Evolutionary conservation across 2,888 invertebrate genomes (phyloP), one percentile per base, ranked within the genome.

Genomic region (Apantesis nais): DNA sequence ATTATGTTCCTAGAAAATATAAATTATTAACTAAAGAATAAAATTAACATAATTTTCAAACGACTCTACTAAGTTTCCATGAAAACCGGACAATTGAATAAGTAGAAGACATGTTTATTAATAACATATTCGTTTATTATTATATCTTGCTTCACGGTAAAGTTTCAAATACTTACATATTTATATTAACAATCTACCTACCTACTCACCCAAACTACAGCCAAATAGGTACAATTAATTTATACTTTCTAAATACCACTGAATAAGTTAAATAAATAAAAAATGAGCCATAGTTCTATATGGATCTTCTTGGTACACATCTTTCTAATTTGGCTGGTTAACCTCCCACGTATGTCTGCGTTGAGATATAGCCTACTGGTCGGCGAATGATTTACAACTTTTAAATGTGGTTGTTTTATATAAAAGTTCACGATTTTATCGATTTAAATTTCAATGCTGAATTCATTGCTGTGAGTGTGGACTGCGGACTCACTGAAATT

Each of bases 301-400:
- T 25, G 48, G 52, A 62, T 68, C 44, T 71, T 68, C 37, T 52
- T 25, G 66, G 67, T 69, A 67, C 61, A 73, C 67, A 79, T 70
- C 78, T 81, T 81, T 83, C 76, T 77, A 77, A 83, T 82, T 85
- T 75, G 64, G 74, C 80, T 74, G 76, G 77, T 67, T 78, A 77
- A 76, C 85, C 88, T 83, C 89, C 90, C 85, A 90, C 89, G 84
- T 81, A 68, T 85, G 79, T 76, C 85, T 67, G 81, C 86, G 84
- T 89, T 84, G 73, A 87, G 87, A 86, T 85, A 89, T 83, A 85
- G 77, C 77, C 78, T 78, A 78, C 78, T 78, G 79, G 81, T 81
- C 73, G 79, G 72, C 78, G 80, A 76, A 86, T 87, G 85, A 86
- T 86, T 84, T 88, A 87, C 84, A 79, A 76, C 79, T 77, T 83